Percentiles rank a stretch among this genome's conserved stretches.
These are phyloP conservation scores for Solea solea DNA, from an alignment of 2,113 vertebrate species.

Conservation along the genomic window DNA sequence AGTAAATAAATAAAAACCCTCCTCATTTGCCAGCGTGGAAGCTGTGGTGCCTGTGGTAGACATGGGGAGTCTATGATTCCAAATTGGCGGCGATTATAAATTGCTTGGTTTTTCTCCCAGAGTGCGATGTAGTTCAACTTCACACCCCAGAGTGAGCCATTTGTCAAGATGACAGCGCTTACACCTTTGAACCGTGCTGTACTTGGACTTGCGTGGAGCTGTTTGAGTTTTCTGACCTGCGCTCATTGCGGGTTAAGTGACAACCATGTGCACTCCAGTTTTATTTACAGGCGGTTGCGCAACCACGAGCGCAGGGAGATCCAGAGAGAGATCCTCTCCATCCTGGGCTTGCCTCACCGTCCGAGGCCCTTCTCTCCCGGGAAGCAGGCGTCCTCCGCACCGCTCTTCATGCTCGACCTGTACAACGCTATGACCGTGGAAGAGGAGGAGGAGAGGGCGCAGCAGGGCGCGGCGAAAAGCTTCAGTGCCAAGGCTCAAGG, in stretches of 20 bases:
- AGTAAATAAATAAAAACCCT: neutral
- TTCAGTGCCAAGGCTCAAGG: constrained; percentile 83
- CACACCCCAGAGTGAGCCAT: constrained; percentile 44
- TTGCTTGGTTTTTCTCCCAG: constrained; percentile 9
- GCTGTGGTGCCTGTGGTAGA: constrained; percentile 23
- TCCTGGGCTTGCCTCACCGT: constrained; percentile 96
- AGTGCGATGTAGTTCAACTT: constrained; percentile 71
- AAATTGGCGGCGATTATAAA: constrained; percentile 22
- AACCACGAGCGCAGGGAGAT: constrained; percentile 98
- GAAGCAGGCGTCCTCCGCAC: constrained; percentile 95
- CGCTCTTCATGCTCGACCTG: constrained; percentile 99
- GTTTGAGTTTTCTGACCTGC: constrained; percentile 87
- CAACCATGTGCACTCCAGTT: constrained; percentile 99
- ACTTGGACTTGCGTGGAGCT: constrained; percentile 90
- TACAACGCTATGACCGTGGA: constrained; percentile 98
- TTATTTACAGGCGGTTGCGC: constrained; percentile 97
- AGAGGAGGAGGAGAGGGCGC: constrained; percentile 81
- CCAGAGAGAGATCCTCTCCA: constrained; percentile 98
- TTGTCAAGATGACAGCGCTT: constrained; percentile 85
- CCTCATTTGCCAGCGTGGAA: constrained; percentile 23
- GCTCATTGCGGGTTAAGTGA: constrained; percentile 89
- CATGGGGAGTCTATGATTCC: constrained; percentile 59
- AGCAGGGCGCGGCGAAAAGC: constrained; percentile 83
- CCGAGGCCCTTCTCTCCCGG: constrained; percentile 96
- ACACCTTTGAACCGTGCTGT: constrained; percentile 81